Evolutionary conservation across 1,140 invertebrate species (phyloP).

Genomic region (Octopus sinensis): DNA sequence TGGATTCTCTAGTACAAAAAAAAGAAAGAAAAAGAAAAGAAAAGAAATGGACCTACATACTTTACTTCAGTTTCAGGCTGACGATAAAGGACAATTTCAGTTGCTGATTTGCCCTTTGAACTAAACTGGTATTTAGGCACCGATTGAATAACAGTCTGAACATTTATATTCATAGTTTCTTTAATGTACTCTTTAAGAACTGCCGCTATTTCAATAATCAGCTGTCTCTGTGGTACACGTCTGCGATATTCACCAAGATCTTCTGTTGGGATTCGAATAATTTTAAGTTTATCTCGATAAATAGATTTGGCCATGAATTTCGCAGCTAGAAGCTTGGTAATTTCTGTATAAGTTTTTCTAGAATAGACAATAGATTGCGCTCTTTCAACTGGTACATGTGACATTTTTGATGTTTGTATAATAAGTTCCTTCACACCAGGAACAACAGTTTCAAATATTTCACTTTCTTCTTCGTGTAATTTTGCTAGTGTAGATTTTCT

Average conservation of each 20-base stretch:
- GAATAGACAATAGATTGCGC: conserved; percentile 35
- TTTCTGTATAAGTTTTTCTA: conserved; percentile 49
- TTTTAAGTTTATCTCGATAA: neutral
- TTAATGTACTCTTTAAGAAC: conserved; percentile 51
- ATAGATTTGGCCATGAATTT: conserved; percentile 12
- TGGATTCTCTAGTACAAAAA: no score
- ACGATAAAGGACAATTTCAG: conserved; percentile 41
- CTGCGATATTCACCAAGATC: conserved; percentile 15
- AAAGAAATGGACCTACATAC: no score
- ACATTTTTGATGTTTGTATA: no score
- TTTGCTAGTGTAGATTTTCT: no score
- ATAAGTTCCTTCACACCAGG: no score
- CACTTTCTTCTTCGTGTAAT: no score
- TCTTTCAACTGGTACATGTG: no score
- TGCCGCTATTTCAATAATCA: conserved; percentile 53
- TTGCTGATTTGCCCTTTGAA: conserved; percentile 24
- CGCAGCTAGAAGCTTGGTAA: conserved; percentile 46
- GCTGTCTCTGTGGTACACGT: conserved; percentile 50
- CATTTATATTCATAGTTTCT: conserved; percentile 45
- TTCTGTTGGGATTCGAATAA: neutral
- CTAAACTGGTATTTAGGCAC: conserved; percentile 45
- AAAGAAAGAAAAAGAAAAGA: no score
- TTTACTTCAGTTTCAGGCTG: conserved; percentile 31
- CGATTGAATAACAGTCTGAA: conserved; percentile 48
- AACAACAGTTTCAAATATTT: no score